These are phyloP conservation scores for Caenorhabditis brenneri DNA, from an alignment of 1,140 invertebrate species.

Conservation along the genomic window DNA sequence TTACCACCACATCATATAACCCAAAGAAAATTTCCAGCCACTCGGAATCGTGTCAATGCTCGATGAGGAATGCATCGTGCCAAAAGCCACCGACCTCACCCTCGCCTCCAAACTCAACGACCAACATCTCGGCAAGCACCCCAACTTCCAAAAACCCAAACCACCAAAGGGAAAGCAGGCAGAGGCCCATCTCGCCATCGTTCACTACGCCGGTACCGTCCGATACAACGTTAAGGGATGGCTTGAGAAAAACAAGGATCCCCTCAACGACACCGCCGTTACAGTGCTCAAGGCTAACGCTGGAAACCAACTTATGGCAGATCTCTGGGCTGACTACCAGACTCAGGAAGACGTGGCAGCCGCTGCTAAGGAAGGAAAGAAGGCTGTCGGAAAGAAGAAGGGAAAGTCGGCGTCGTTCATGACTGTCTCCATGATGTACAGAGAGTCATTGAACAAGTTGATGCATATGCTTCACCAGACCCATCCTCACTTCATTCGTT, in stretches of 20 bases:
- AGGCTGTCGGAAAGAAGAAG: slow-evolving; percentile 50
- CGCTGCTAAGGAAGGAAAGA: slow-evolving; percentile 26
- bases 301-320: slow-evolving; percentile 59
- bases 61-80: slow-evolving; percentile 99
- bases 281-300: slow-evolving; percentile 85
- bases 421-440: slow-evolving; percentile 70
- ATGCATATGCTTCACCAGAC: slow-evolving; percentile 75
- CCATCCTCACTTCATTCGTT: slow-evolving; percentile 98
- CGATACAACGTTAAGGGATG: slow-evolving; percentile 96
- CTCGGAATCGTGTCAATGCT: slow-evolving; percentile 99
- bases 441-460: slow-evolving; percentile 70
- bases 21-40: too few species aligned
- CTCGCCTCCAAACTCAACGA: slow-evolving; percentile 97
- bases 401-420: slow-evolving; percentile 70
- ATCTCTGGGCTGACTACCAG: slow-evolving; percentile 67
- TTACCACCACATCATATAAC: too few species aligned
- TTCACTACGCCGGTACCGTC: slow-evolving; percentile 97
- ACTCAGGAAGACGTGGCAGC: slow-evolving; percentile 75
- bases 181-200: slow-evolving; percentile 94
- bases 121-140: slow-evolving; percentile 97
- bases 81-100: slow-evolving; percentile 96
- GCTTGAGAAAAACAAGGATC: slow-evolving; percentile 99
- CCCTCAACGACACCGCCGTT: slow-evolving; percentile 96
- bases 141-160: slow-evolving; percentile 89
- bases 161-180: slow-evolving; percentile 84